A percentile compares a stretch with the other conserved stretches of the same genome.
Conservation (phyloP, 2,888 invertebrate species). For the Acrobasis repandana region DNA sequence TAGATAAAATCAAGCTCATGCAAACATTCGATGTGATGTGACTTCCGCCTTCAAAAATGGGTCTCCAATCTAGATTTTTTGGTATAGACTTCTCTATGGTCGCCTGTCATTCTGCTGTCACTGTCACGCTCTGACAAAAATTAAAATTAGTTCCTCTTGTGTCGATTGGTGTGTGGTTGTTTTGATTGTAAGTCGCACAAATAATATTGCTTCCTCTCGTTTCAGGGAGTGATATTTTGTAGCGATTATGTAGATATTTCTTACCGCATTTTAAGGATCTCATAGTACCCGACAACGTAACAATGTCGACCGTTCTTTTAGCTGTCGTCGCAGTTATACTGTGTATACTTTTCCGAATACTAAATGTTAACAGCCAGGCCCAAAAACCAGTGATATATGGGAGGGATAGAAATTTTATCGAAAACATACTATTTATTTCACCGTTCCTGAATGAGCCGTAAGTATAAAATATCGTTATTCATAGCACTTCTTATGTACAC, state of each 20-base stretch:
- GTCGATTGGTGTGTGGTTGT: constrained; percentile 43
- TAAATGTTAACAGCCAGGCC: constrained; percentile 92
- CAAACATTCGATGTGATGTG: too few species aligned
- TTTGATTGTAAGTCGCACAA: constrained; percentile 33
- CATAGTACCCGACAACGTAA: constrained; percentile 36
- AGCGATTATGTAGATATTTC: constrained; percentile 64
- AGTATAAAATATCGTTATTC: constrained; percentile 73
- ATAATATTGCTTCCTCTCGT: constrained; percentile 27
- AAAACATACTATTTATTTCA: constrained; percentile 90
- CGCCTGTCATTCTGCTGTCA: not conserved
- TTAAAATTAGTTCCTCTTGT: constrained; percentile 39
- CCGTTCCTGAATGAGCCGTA: constrained; percentile 92
- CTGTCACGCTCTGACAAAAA: constrained; percentile 16
- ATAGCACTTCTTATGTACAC: constrained; percentile 10
- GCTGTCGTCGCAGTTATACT: constrained; percentile 92
- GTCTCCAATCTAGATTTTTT: too few species aligned
- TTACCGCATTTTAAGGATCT: constrained; percentile 34
- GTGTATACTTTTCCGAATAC: constrained; percentile 91
- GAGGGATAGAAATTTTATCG: constrained; percentile 88
- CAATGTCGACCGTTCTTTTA: constrained; percentile 91
- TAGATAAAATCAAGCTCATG: too few species aligned
- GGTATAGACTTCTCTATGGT: not conserved
- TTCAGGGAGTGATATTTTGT: constrained; percentile 41
- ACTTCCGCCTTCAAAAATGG: too few species aligned
- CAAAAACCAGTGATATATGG: constrained; percentile 90